These are phyloP conservation scores for Plusia festucae DNA, from an alignment of 2,888 invertebrate genomes.

Conservation along the genomic window DNA sequence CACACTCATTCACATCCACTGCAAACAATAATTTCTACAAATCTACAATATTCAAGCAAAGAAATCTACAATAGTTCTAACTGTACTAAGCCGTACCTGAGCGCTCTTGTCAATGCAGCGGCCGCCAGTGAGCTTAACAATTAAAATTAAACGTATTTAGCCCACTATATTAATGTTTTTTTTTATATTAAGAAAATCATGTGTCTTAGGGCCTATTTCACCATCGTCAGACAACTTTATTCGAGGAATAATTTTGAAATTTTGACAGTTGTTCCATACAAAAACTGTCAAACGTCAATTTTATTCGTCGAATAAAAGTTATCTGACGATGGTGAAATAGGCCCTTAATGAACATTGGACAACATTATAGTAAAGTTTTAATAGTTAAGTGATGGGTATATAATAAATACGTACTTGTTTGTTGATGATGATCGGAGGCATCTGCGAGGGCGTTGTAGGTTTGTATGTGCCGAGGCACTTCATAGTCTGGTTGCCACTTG, in stretches of 20 bases:
- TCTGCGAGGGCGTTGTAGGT: conserved; percentile 52
- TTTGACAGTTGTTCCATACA: no score
- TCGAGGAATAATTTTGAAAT: no score
- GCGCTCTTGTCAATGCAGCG: not conserved
- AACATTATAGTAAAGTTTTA: no score
- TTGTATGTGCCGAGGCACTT: conserved; percentile 82
- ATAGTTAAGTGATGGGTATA: no score
- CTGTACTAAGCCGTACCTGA: not conserved
- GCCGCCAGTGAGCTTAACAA: not conserved
- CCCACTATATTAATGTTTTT: not conserved
- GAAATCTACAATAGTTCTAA: not conserved
- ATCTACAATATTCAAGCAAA: not conserved
- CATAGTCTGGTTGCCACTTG: conserved; percentile 75
- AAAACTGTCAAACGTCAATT: no score
- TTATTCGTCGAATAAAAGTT: no score
- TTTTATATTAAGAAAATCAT: not conserved
- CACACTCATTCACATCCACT: not conserved
- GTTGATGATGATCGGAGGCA: conserved; percentile 73
- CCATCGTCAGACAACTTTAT: no score
- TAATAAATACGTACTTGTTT: conserved; percentile 72
- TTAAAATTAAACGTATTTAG: not conserved
- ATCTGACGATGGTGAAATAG: no score
- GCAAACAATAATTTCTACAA: not conserved
- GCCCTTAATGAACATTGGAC: no score
- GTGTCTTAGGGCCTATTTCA: no score